phyloP scores from a whole-genome alignment of 2,888 invertebrate genomes.

The Noctua janthe region DNA sequence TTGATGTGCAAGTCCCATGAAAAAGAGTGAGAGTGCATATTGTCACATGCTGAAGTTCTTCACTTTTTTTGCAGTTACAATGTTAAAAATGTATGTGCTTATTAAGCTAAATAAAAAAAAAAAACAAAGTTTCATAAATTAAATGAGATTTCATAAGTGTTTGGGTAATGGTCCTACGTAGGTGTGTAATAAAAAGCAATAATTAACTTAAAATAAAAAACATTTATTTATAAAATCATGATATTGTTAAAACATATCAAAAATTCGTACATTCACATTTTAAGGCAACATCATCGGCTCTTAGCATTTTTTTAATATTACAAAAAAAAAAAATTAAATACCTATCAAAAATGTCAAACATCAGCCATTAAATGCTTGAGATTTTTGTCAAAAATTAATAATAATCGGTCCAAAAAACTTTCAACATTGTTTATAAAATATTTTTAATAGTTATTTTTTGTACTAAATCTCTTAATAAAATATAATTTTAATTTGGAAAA shows the following conservation, averaged over 20 bases:
- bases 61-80: not conserved
- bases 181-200: constrained; percentile 74
- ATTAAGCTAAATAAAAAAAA: not conserved
- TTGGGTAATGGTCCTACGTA: not conserved
- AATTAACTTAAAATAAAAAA: constrained; percentile 85
- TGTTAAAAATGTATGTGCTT: not conserved
- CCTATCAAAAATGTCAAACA: constrained; percentile 86
- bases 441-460: constrained; percentile 65
- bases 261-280: constrained; percentile 79
- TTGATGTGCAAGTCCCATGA: not conserved
- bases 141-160: not conserved
- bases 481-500: constrained; percentile 66
- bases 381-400: constrained; percentile 81
- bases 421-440: constrained; percentile 63
- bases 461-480: constrained; percentile 69
- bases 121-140: too few relatives aligned
- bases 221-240: constrained; percentile 86
- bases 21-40: not conserved
- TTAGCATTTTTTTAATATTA: constrained; percentile 60
- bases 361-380: constrained; percentile 88
- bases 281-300: constrained; percentile 83
- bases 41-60: not conserved
- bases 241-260: constrained; percentile 81
- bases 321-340: constrained; percentile 56
- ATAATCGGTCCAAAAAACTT: constrained; percentile 73